Evolutionary conservation across 2,888 invertebrate species (phyloP).

Genomic region (Chydorus sphaericus): DNA sequence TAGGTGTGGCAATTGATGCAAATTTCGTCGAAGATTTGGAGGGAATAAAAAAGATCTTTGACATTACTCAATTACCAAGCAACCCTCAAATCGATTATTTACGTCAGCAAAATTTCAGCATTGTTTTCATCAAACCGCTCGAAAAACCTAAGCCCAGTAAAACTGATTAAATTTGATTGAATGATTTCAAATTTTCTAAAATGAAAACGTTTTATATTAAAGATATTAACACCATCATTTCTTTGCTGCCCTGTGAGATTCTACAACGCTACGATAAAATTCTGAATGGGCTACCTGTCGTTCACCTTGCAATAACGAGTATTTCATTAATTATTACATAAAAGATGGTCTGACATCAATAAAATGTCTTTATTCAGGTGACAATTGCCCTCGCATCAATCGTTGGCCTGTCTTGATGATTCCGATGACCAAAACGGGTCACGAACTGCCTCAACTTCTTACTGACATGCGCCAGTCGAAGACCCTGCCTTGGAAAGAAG

Average conservation of each 20-base stretch:
- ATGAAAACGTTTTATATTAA: background rate
- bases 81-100: background rate
- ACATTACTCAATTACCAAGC: background rate
- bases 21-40: background rate
- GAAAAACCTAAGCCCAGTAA: background rate
- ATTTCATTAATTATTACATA: too few species aligned
- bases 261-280: background rate
- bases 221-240: constrained; percentile 12
- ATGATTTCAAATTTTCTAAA: background rate
- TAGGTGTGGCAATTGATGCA: background rate
- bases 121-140: background rate
- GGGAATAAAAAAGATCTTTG: background rate
- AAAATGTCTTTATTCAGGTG: constrained; percentile 2
- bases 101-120: background rate
- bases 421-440: constrained; percentile 43
- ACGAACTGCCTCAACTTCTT: constrained; percentile 61
- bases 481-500: constrained; percentile 54
- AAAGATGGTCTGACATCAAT: too few species aligned
- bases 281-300: background rate
- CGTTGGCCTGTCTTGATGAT: constrained; percentile 46
- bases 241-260: constrained; percentile 10
- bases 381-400: constrained; percentile 5
- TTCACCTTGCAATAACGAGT: constrained; percentile 48
- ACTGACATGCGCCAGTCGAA: constrained; percentile 52
- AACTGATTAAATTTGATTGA: background rate